Evolutionary conservation across 1,140 invertebrate species (phyloP), one percentile per base, ranked within the genome.

Genomic region (Drosophila hydei): DNA sequence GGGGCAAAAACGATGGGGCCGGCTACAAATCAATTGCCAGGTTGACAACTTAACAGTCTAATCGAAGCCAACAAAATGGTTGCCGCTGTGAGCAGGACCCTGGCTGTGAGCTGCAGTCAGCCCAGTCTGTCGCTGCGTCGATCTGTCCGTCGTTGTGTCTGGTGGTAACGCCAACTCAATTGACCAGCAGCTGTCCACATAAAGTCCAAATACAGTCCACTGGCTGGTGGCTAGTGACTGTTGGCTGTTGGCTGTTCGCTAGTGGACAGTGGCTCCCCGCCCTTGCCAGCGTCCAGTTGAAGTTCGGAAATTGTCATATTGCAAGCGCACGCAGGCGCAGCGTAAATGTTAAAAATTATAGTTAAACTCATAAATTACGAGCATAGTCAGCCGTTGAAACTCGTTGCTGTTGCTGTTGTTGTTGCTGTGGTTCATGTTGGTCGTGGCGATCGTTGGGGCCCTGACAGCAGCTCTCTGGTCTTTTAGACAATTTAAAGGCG

Each of bases 31-130:
- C 85, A 89, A 89, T 89, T 89, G 30, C 72, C 75, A 87, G 63
- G 60, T 80, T 89, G 85, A 89, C 85, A 89, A 89, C 85, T 89
- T 89, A 89, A 89, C 85, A 89, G 85, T 90, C 87, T 89, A 89
- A 89, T 89, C 85, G 80, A 81, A 89, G 68, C 72, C 77, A 85
- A 85, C 80, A 90, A 89, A 88, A 88, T 87, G 80, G 77, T 87
- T 81, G 78, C 84, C 72, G 72, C 83, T 50, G 30, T 25, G 51
- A 55, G 50, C 19, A 33, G 6, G 63, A 60, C 30, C 9, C 48
- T 25, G 61, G 9, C 38, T 19, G 36, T 4, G 60, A 42, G 18
- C 11, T 18, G n/a, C 18, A 50, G 51, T 8, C 12, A 16, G 33
- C 3, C n/a, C 9, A 11, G 14, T 11, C 16, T 0, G 23, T 4